A percentile compares a stretch with the other conserved stretches of the same genome.
These are phyloP conservation scores for Drosophila atripex DNA, from an alignment of 2,888 invertebrate species.

Conservation along the genomic window DNA sequence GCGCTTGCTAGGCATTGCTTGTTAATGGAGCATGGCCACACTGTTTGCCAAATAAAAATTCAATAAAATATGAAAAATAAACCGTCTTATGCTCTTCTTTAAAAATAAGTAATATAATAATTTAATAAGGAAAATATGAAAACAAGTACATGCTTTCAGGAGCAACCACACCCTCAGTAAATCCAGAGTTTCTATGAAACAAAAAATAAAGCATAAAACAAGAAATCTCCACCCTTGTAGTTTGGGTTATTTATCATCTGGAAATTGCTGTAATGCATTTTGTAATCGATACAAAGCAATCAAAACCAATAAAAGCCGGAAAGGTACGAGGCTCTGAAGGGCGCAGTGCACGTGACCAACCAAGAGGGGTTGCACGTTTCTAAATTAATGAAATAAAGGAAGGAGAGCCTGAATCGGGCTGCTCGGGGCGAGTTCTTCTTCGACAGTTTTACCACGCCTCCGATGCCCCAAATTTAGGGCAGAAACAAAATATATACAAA, in stretches of 20 bases:
- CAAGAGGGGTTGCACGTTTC: constrained; percentile 36
- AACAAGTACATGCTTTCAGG: constrained; percentile 6
- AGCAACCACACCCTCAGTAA: constrained; percentile 10
- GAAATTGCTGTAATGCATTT: constrained; percentile 76
- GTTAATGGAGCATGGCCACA: too few relatives aligned
- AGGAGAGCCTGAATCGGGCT: neutral
- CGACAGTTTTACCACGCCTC: too few relatives aligned
- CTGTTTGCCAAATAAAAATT: too few relatives aligned
- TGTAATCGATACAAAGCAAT: constrained; percentile 81
- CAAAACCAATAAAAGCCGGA: constrained; percentile 58
- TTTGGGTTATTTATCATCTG: constrained; percentile 76
- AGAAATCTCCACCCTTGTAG: constrained; percentile 38
- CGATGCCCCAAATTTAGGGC: too few relatives aligned
- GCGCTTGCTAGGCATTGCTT: too few relatives aligned
- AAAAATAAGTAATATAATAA: too few relatives aligned
- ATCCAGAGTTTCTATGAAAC: neutral
- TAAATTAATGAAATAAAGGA: constrained; percentile 26
- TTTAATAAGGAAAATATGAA: neutral
- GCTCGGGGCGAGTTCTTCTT: too few relatives aligned
- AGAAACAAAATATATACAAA: too few relatives aligned
- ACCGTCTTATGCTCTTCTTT: too few relatives aligned
- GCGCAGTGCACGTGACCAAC: constrained; percentile 70
- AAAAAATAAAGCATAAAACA: neutral
- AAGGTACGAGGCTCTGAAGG: neutral
- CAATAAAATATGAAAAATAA: too few relatives aligned